Percentiles rank a stretch among this genome's conserved stretches.
Evolutionary conservation across 2,113 vertebrate genomes (phyloP).

Genomic region (Spheniscus mendiculus): DNA sequence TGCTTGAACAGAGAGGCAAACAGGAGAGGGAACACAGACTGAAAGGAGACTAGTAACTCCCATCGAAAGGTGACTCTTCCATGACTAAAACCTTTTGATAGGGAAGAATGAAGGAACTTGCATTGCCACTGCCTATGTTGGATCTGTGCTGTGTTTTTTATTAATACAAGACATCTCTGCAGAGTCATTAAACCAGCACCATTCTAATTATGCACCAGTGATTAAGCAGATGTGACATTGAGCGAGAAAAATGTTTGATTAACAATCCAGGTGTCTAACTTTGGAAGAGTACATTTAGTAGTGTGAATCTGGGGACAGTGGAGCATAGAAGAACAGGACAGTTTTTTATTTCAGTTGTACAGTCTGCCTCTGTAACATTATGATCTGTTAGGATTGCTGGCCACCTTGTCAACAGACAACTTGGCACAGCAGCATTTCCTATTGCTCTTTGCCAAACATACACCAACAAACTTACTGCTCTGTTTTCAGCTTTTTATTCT

Average conservation of each 20-base stretch:
- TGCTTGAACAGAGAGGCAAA: not conserved
- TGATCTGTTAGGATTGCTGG: not conserved
- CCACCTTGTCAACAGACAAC: not conserved
- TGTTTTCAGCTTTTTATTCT: not conserved
- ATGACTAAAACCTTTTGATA: not conserved
- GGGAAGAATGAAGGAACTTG: not conserved
- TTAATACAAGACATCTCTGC: conserved; percentile 15
- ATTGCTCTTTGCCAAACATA: not conserved
- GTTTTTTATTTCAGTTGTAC: not conserved
- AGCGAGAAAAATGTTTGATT: conserved; percentile 11
- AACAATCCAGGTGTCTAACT: conserved; percentile 31
- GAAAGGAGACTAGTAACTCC: not conserved
- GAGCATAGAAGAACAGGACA: not conserved
- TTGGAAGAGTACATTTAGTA: not conserved
- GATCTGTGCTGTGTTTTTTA: not conserved
- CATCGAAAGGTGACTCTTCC: not conserved
- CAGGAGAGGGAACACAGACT: not conserved
- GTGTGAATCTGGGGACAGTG: not conserved
- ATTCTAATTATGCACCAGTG: conserved; percentile 35
- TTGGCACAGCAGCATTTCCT: not conserved
- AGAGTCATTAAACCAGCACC: conserved; percentile 26
- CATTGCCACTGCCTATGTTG: not conserved
- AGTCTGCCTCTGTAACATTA: not conserved
- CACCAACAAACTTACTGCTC: not conserved
- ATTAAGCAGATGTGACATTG: conserved; percentile 29